phyloP scores from a whole-genome alignment of 2,888 invertebrate genomes.

The Yponomeuta sedellus region DNA sequence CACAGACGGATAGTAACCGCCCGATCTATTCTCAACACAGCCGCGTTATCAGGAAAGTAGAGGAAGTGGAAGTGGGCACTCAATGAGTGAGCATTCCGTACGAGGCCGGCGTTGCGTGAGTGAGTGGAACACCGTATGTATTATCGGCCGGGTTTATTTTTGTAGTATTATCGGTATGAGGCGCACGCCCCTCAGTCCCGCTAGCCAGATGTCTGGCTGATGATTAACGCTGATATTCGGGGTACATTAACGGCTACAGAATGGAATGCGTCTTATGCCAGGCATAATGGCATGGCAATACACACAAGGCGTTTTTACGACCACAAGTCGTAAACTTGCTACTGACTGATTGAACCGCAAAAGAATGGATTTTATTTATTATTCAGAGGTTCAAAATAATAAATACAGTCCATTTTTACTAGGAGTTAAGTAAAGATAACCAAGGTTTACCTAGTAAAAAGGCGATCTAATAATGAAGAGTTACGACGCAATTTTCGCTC shows the following conservation, averaged over 20 bases:
- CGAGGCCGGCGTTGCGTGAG: constrained; percentile 36
- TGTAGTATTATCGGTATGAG: constrained; percentile 30
- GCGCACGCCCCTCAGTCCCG: constrained; percentile 8
- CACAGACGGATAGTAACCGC: constrained; percentile 30
- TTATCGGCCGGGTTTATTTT: constrained; percentile 53
- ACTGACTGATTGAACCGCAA: background rate
- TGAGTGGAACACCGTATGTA: constrained; percentile 46
- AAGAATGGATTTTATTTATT: no score
- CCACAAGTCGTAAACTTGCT: background rate
- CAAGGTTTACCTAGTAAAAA: background rate
- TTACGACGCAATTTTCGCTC: background rate
- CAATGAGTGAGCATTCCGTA: constrained; percentile 47
- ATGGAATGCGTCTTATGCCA: background rate
- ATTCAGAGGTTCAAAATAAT: background rate
- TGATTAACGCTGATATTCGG: constrained; percentile 7
- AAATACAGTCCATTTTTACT: background rate
- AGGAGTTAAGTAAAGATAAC: background rate
- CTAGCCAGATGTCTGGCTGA: constrained; percentile 12
- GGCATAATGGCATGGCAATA: background rate
- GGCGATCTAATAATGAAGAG: background rate
- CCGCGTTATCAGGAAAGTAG: constrained; percentile 45
- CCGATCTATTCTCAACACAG: constrained; percentile 37
- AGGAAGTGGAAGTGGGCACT: constrained; percentile 54
- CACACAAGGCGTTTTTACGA: background rate
- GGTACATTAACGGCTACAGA: background rate